Percentiles rank a stretch among this genome's conserved stretches.
Evolutionary conservation across 2,888 invertebrate species (phyloP).

Genomic region (Papilio elwesi): DNA sequence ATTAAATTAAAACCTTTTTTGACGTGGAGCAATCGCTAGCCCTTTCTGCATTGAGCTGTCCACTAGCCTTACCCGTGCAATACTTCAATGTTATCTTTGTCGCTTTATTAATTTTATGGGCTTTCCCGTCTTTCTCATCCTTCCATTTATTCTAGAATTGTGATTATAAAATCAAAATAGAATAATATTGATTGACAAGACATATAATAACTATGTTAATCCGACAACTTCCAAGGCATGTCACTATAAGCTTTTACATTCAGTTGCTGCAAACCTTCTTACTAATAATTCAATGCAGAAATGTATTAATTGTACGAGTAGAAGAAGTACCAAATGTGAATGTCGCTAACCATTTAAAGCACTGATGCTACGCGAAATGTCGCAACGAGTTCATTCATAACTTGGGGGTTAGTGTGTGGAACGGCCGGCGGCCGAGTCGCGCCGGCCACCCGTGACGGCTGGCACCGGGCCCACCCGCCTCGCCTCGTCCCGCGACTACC

Average conservation of each 20-base stretch:
- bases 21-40: no score
- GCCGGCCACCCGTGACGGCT: slow-evolving; percentile 56
- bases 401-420: slow-evolving; percentile 59
- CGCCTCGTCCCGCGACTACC: slow-evolving; percentile 38
- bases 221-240: no score
- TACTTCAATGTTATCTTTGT: no score
- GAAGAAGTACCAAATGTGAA: neutral
- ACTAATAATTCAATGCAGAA: neutral
- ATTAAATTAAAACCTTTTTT: no score
- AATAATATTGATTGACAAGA: no score
- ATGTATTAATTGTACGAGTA: neutral
- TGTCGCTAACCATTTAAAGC: neutral
- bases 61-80: no score
- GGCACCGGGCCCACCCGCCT: slow-evolving; percentile 32
- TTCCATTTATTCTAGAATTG: no score
- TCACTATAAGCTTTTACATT: neutral
- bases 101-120: no score
- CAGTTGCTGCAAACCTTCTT: neutral
- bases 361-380: slow-evolving; percentile 59
- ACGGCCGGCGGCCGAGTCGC: slow-evolving; percentile 60
- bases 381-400: slow-evolving; percentile 71
- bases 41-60: no score
- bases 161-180: no score
- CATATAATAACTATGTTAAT: no score
- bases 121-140: no score